Evolutionary conservation across 2,113 vertebrate genomes (phyloP).

Genomic region (Elachura formosa): DNA sequence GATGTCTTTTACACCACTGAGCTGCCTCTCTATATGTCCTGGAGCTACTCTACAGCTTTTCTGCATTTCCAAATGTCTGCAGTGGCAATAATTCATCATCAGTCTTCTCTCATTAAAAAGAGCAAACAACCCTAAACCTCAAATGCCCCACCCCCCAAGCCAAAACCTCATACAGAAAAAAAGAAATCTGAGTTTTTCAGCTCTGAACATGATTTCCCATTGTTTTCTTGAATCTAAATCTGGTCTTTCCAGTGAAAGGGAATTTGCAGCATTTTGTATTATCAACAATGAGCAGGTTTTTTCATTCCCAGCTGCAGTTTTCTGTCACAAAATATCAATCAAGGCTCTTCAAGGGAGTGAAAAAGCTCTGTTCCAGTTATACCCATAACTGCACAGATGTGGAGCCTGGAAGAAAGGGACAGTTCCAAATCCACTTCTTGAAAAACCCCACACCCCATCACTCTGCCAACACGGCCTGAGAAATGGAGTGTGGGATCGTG

Average conservation of each 20-base stretch:
- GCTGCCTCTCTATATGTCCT: not conserved
- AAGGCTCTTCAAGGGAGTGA: not conserved
- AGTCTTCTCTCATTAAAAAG: not conserved
- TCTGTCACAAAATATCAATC: not conserved
- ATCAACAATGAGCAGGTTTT: not conserved
- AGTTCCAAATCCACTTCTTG: not conserved
- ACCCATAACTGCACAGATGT: not conserved
- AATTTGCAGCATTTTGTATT: not conserved
- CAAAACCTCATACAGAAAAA: not conserved
- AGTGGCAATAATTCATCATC: not conserved
- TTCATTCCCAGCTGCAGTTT: not conserved
- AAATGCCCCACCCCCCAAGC: no score
- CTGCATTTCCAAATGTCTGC: not conserved
- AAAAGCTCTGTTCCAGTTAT: not conserved
- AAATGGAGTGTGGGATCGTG: rapidly evolving
- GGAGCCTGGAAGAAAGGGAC: not conserved
- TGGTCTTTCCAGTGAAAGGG: not conserved
- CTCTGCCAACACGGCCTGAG: rapidly evolving
- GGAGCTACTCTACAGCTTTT: not conserved
- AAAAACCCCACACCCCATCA: not conserved
- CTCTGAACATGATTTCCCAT: not conserved
- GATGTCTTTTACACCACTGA: not conserved
- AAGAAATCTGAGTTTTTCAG: not conserved
- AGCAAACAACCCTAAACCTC: no score
- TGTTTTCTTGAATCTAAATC: not conserved